Conservation (phyloP, 2,797 vertebrate genomes). For the Pipistrellus pipistrellus region DNA sequence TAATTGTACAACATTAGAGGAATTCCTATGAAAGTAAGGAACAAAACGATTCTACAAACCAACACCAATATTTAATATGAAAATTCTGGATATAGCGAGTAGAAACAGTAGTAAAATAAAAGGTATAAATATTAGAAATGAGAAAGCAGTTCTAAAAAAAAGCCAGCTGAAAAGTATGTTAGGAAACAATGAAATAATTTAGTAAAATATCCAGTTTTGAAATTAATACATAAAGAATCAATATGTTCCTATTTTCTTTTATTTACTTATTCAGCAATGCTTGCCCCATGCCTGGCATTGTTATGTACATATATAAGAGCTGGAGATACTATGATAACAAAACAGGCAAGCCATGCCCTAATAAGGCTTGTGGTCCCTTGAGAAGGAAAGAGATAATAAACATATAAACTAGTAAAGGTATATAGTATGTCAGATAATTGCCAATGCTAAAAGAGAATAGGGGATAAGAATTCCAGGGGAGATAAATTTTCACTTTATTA, state of each 20-base stretch:
- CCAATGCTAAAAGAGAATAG: not conserved
- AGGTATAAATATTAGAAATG: not conserved
- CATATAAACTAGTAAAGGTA: not conserved
- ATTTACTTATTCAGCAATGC: not conserved
- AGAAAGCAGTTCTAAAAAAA: not conserved
- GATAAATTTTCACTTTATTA: not conserved
- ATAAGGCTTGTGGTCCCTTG: not conserved
- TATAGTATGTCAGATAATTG: not conserved
- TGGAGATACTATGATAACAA: not conserved
- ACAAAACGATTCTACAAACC: not conserved
- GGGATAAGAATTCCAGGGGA: not conserved
- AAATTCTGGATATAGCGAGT: not conserved
- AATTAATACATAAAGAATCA: not conserved
- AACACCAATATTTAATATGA: not conserved
- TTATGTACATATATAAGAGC: not conserved
- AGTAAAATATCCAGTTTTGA: not conserved
- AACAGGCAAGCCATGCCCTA: not conserved
- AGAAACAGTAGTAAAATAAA: conserved; percentile 3
- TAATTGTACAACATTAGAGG: not conserved
- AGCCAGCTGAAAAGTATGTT: not conserved
- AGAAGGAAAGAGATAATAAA: not conserved
- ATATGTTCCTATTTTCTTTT: not conserved
- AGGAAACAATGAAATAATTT: not conserved
- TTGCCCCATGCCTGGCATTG: not conserved
- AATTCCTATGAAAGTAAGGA: conserved; percentile 27